phyloP scores from a whole-genome alignment of 2,113 vertebrate genomes.

The Gobio gobio region DNA sequence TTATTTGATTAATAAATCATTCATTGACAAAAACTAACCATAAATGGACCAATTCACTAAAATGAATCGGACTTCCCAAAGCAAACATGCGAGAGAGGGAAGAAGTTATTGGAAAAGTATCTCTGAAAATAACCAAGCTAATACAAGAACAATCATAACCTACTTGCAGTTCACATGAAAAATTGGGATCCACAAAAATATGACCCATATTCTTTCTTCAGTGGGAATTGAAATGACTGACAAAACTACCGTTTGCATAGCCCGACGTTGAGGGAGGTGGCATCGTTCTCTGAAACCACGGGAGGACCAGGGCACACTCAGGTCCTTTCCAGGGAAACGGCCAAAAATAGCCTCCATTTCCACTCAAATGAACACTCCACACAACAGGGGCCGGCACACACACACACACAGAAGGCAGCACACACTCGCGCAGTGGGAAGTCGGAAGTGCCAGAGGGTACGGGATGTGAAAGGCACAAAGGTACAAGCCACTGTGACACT shows the following conservation, averaged over 20 bases:
- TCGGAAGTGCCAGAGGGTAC: constrained; percentile 1
- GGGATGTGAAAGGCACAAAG: constrained; percentile 5
- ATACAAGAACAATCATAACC: background rate
- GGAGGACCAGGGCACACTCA: constrained; percentile 22
- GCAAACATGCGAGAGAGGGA: background rate
- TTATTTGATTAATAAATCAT: background rate
- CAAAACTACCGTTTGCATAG: background rate
- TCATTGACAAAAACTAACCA: background rate
- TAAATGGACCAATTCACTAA: background rate
- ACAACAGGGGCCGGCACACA: constrained; percentile 31
- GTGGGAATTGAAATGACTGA: background rate
- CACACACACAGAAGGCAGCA: background rate
- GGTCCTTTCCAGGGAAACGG: constrained; percentile 51
- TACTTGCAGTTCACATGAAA: constrained; percentile 9
- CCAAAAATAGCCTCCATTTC: constrained; percentile 54
- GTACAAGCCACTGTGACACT: background rate
- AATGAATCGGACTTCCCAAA: background rate
- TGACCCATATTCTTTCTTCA: constrained; percentile 12
- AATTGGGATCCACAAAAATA: background rate
- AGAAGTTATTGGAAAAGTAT: background rate
- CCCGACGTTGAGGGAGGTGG: background rate
- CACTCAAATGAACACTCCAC: constrained; percentile 51
- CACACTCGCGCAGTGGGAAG: background rate
- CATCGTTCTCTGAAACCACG: background rate
- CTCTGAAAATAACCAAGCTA: background rate